Conservation (phyloP, 2,797 vertebrate genomes). For the Anguilla megastoma region DNA sequence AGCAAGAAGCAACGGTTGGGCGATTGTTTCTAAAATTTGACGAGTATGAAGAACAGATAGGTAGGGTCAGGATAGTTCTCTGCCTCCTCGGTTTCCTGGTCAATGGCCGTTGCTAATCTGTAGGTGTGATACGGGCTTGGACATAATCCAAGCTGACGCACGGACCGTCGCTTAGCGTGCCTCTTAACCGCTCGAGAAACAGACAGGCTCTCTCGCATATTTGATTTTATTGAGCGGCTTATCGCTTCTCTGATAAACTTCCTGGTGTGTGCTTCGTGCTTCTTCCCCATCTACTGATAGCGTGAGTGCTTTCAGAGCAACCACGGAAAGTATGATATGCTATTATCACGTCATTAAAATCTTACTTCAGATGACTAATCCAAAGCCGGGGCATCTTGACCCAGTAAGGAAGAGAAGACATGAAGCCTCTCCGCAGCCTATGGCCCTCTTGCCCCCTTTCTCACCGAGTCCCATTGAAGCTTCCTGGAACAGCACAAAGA, state of each 20-base stretch:
- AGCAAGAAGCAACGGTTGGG: neutral
- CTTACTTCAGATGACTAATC: neutral
- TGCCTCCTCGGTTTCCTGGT: neutral
- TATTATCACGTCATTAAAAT: neutral
- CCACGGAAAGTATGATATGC: neutral
- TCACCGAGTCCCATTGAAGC: neutral
- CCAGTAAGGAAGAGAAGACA: neutral
- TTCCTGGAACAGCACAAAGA: slow-evolving; percentile 20
- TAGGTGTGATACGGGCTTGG: neutral
- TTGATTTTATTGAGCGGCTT: neutral
- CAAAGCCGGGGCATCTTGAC: neutral
- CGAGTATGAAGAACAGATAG: neutral
- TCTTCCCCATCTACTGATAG: neutral
- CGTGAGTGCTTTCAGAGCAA: neutral
- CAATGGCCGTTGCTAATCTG: neutral
- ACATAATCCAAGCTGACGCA: neutral
- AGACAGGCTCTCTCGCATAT: neutral
- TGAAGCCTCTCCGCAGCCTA: neutral
- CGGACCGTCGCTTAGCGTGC: neutral
- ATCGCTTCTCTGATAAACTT: neutral
- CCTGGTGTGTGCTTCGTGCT: neutral
- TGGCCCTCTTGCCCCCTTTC: neutral
- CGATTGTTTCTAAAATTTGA: neutral
- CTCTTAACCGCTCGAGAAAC: neutral
- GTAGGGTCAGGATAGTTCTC: neutral